Percentiles rank a stretch among this genome's conserved stretches.
These are phyloP conservation scores for Pseudochaenichthys georgianus DNA, from an alignment of 2,797 vertebrate genomes.

Conservation along the genomic window DNA sequence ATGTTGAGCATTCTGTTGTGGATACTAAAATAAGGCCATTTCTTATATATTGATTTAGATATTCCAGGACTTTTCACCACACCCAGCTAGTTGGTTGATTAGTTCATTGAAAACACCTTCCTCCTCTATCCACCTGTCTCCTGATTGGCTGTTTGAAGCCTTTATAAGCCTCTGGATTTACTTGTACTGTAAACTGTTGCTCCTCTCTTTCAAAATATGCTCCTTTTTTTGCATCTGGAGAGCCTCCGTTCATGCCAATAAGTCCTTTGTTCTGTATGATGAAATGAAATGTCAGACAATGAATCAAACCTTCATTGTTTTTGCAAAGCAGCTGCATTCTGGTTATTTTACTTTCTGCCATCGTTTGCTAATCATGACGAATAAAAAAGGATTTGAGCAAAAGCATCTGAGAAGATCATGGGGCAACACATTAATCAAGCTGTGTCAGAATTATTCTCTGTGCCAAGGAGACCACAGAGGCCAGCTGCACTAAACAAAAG, in stretches of 20 bases:
- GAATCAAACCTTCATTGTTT: not conserved
- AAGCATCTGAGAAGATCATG: constrained; percentile 12
- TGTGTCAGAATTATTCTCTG: constrained; percentile 36
- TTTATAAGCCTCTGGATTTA: not conserved
- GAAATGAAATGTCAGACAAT: constrained; percentile 11
- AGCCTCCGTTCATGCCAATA: not conserved
- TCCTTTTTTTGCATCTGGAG: not conserved
- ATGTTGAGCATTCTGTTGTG: not conserved
- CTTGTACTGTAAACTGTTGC: not conserved
- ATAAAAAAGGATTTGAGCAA: constrained; percentile 34
- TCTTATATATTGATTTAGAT: not conserved
- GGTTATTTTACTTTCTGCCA: constrained; percentile 2
- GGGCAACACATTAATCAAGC: constrained; percentile 58
- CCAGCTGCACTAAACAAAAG: constrained; percentile 54
- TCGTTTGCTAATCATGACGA: constrained; percentile 20
- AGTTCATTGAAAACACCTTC: not conserved
- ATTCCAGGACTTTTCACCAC: not conserved
- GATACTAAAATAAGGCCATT: not conserved
- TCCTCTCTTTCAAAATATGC: not conserved
- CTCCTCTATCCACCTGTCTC: not conserved
- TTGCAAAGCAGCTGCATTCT: not conserved
- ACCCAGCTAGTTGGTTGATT: not conserved
- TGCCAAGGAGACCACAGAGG: constrained; percentile 48
- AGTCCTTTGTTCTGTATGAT: not conserved
- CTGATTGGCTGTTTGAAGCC: not conserved